Percentiles rank a stretch among this genome's conserved stretches.
phyloP scores from a whole-genome alignment of 2,888 invertebrate species.

The Andrena trimmerana region DNA sequence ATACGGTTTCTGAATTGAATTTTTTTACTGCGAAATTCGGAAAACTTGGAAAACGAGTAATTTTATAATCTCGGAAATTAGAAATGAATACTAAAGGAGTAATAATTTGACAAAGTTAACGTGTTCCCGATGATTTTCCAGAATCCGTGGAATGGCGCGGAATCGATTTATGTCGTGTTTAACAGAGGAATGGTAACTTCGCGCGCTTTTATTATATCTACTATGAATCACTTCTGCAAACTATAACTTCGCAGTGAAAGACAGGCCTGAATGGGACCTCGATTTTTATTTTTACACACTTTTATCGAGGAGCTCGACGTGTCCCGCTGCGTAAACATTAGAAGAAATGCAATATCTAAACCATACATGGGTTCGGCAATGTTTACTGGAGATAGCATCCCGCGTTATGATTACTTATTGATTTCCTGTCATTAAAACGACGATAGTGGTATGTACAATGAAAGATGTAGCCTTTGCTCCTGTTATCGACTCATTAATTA shows the following conservation, averaged over 20 bases:
- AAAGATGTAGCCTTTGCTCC: neutral
- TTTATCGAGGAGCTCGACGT: conserved; percentile 48
- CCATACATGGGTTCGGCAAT: conserved; percentile 81
- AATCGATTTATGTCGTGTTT: neutral
- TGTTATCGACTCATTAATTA: neutral
- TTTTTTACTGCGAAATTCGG: too few relatives aligned
- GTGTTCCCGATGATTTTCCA: neutral
- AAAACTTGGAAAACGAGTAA: too few relatives aligned
- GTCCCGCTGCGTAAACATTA: conserved; percentile 53
- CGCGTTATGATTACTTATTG: conserved; percentile 39
- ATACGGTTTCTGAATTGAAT: too few relatives aligned
- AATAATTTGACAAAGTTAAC: neutral
- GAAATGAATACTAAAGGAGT: too few relatives aligned
- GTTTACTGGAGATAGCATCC: conserved; percentile 67
- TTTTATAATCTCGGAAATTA: too few relatives aligned
- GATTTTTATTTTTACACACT: conserved; percentile 45
- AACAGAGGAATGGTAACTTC: neutral
- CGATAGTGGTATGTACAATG: neutral
- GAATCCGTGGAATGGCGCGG: neutral
- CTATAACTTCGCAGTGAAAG: neutral
- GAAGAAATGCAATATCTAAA: conserved; percentile 73
- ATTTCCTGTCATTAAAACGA: conserved; percentile 24
- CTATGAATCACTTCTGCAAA: conserved; percentile 14
- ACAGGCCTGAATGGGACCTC: neutral
- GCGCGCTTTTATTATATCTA: neutral